Evolutionary conservation across 1,140 invertebrate species (phyloP).

Genomic region (Octopus sinensis): DNA sequence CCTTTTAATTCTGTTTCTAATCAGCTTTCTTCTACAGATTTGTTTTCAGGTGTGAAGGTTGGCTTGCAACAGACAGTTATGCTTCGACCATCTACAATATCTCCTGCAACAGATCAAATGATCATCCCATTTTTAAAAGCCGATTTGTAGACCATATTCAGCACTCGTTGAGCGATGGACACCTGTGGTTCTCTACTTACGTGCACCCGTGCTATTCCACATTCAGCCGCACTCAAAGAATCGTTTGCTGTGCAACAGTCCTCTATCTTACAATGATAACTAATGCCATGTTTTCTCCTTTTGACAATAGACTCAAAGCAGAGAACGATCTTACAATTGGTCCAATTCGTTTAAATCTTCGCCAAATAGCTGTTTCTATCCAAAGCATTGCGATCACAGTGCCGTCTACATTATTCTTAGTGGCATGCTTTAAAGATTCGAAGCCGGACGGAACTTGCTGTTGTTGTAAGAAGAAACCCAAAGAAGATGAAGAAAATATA

Average conservation of each 20-base stretch:
- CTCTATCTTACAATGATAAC: slow-evolving; percentile 55
- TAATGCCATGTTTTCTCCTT: slow-evolving; percentile 56
- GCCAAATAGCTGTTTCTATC: slow-evolving; percentile 30
- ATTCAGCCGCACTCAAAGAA: slow-evolving; percentile 55
- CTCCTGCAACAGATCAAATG: neutral
- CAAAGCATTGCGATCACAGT: slow-evolving; percentile 26
- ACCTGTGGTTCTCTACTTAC: slow-evolving; percentile 54
- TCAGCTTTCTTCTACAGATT: neutral
- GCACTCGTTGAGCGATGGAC: slow-evolving; percentile 26
- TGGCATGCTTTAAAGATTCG: slow-evolving; percentile 26
- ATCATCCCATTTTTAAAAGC: neutral
- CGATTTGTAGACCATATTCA: neutral
- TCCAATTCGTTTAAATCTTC: slow-evolving; percentile 26
- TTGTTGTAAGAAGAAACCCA: neutral
- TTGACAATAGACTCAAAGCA: slow-evolving; percentile 14
- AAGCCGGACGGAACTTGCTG: neutral
- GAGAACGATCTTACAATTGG: slow-evolving; percentile 21
- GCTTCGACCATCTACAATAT: neutral
- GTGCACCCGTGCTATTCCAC: slow-evolving; percentile 46
- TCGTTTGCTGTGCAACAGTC: slow-evolving; percentile 49
- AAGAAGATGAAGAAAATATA: neutral
- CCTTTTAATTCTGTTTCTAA: neutral
- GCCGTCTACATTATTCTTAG: slow-evolving; percentile 24
- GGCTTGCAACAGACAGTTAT: neutral
- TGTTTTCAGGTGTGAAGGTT: neutral